Base-by-base conservation (phyloP, 2,797 vertebrate genomes). In the Morus bassanus region DNA sequence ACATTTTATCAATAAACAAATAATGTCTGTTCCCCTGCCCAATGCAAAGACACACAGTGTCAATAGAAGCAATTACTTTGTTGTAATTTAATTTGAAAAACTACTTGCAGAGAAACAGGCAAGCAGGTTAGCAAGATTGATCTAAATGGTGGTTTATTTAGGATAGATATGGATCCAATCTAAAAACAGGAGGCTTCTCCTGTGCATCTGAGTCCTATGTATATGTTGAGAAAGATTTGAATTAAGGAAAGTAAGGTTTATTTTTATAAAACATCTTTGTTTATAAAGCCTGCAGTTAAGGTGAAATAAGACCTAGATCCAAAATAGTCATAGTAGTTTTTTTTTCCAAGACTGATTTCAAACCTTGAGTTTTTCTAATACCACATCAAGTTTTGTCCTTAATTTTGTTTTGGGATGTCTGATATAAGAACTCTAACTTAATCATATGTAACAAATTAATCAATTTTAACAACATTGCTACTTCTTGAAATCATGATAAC, bases 21-120 rank as follows among this genome's bases (percentile, higher is more conserved):
- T 72, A 63, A 45, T 72, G 37, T 48, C 60, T 82, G 39, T 79
- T 95, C 37, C 21, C 17, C 41, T 91, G n/a, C 37, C 39, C 60
- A 68, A 48, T 87, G 60, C 45, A 87, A 75, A 94, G 80, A 74
- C 37, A 25, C 25, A 11, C 13, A 23, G 72, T 89, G 64, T 80
- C 93, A 92, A 82, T 61, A 85, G 56, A 80, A 92, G 87, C 68
- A 95, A 94, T 94, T 85, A 89, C 82, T 89, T 90, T 37, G 53
- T 21, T 75, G 84, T 79, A 64, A 94, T 92, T 93, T 77, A 87
- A 93, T 96, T 92, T 94, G 53, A 82, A 89, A 90, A 72, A 53
- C 54, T 85, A 15, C 70, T 93, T 92, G 74, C 56, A 87, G 74
- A 77, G 43, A 76, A 96, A 70, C 39, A 69, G 39, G 48, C 39